Percentiles rank a stretch among this genome's conserved stretches.
Conservation (phyloP, 1,140 invertebrate species). For the Drosophila lacteicornis region DNA sequence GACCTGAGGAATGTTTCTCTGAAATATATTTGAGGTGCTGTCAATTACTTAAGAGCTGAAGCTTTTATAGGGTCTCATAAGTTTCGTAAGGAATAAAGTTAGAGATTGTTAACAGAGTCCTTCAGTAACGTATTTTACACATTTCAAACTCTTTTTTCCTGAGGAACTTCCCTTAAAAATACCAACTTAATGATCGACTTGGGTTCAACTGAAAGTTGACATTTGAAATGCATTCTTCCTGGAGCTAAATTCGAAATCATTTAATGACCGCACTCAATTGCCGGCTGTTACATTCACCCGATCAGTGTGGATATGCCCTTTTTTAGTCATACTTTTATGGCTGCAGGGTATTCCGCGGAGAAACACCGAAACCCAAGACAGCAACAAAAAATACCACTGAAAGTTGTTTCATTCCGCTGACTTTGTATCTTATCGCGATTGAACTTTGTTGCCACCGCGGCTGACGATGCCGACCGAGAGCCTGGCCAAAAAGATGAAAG, state of each 20-base stretch:
- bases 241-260: constrained; percentile 28
- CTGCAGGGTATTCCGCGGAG: constrained; percentile 66
- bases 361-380: constrained; percentile 13
- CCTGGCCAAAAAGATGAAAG: constrained; percentile 29
- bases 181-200: neutral
- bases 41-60: neutral
- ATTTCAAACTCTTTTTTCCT: too few relatives aligned
- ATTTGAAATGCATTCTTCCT: constrained; percentile 42
- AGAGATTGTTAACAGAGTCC: too few relatives aligned
- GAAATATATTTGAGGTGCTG: neutral
- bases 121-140: neutral
- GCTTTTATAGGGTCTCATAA: neutral
- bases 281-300: constrained; percentile 61
- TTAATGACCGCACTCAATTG: constrained; percentile 42
- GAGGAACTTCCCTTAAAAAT: neutral
- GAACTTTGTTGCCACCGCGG: constrained; percentile 76
- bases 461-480: constrained; percentile 30
- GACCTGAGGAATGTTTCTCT: constrained; percentile 8
- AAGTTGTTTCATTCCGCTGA: constrained; percentile 51
- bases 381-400: constrained; percentile 29
- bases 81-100: too few relatives aligned
- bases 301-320: constrained; percentile 61
- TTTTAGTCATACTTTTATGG: constrained; percentile 38
- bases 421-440: constrained; percentile 69
- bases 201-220: constrained; percentile 24